A percentile compares a stretch with the other conserved stretches of the same genome.
Conservation (phyloP, 2,888 invertebrate genomes). For the Hypselothyrea guttata region DNA sequence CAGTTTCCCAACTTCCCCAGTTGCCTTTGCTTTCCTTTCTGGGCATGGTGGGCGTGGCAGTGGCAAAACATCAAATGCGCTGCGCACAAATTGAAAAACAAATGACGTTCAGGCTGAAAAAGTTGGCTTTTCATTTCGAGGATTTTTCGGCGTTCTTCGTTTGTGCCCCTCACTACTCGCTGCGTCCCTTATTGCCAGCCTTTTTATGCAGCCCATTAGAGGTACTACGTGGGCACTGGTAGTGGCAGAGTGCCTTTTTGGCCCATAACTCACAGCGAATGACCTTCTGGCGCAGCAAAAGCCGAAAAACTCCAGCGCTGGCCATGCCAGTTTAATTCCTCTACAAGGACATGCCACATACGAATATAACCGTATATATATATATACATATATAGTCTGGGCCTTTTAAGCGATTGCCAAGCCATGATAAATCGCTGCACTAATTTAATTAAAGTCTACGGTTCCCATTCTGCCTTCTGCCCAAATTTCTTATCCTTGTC, state of each 20-base stretch:
- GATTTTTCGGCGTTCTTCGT: constrained; percentile 45
- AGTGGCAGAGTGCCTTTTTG: constrained; percentile 36
- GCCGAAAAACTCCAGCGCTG: constrained; percentile 32
- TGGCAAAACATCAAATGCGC: constrained; percentile 56
- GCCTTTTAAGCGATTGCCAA: constrained; percentile 74
- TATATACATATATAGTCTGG: constrained; percentile 17
- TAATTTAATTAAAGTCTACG: constrained; percentile 76
- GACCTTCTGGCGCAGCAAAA: constrained; percentile 55
- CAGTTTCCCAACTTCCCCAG: not conserved
- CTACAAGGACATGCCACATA: constrained; percentile 36
- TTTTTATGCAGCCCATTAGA: constrained; percentile 63
- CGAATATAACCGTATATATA: constrained; percentile 11
- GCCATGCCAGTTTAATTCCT: constrained; percentile 68
- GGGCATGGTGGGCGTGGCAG: constrained; percentile 39
- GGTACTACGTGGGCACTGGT: constrained; percentile 54
- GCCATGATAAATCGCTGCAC: constrained; percentile 71
- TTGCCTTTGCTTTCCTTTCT: not conserved
- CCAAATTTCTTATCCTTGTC: constrained; percentile 51
- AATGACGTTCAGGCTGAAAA: constrained; percentile 60
- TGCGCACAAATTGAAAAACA: constrained; percentile 73
- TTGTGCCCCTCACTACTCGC: not conserved
- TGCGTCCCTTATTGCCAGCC: constrained; percentile 5
- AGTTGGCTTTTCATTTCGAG: constrained; percentile 60
- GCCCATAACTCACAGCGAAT: constrained; percentile 71
- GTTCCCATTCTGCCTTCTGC: constrained; percentile 9